These are phyloP conservation scores for Hesperophylax magnus DNA, from an alignment of 1,140 invertebrate genomes.

Conservation along the genomic window DNA sequence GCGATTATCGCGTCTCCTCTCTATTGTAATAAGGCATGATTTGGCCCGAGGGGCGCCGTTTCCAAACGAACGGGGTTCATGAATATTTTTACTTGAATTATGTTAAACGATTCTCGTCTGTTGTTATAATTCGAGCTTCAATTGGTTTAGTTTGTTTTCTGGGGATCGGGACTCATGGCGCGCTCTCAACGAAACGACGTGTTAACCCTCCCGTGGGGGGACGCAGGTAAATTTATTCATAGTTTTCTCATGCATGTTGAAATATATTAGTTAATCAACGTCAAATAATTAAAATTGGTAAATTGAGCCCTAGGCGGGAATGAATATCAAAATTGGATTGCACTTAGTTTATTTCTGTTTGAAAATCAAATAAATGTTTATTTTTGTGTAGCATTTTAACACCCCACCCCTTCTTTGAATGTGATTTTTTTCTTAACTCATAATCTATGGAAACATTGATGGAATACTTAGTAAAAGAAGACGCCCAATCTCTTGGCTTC, in stretches of 20 bases:
- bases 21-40: constrained; percentile 40
- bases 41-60: constrained; percentile 29
- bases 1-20: constrained; percentile 42
- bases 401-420: no score
- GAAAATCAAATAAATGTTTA: no score
- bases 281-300: constrained; percentile 19
- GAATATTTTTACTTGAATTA: constrained; percentile 53
- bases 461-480: no score
- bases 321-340: background rate
- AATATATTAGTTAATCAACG: constrained; percentile 32
- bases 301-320: background rate
- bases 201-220: constrained; percentile 11
- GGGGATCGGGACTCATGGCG: constrained; percentile 12
- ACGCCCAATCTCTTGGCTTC: no score
- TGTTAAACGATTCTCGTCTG: constrained; percentile 50
- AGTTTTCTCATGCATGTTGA: constrained; percentile 5
- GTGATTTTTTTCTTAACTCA: no score
- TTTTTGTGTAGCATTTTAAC: no score
- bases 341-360: background rate
- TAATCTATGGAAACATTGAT: no score
- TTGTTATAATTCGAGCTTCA: constrained; percentile 44
- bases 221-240: constrained; percentile 32
- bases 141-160: constrained; percentile 43
- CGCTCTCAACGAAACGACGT: constrained; percentile 29
- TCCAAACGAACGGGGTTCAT: constrained; percentile 35